These are phyloP conservation scores for Oryzias woworae DNA, from an alignment of 2,113 vertebrate genomes.

Conservation along the genomic window DNA sequence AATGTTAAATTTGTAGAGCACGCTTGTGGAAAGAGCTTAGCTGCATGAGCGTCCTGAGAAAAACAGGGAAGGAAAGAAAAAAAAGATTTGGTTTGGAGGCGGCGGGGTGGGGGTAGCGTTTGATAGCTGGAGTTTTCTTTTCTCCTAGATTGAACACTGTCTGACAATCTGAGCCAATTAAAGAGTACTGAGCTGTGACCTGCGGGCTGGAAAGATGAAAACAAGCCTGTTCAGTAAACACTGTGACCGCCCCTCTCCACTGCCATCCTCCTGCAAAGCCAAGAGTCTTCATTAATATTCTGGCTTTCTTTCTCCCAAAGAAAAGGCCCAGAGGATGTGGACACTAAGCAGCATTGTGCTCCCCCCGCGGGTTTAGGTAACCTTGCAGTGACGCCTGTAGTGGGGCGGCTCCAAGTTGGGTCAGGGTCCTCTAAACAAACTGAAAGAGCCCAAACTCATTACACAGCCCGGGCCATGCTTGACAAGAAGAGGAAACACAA, in stretches of 20 bases:
- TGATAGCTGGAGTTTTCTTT: slow-evolving; percentile 74
- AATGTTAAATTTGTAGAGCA: slow-evolving; percentile 71
- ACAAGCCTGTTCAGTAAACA: slow-evolving; percentile 70
- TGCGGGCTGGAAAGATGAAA: slow-evolving; percentile 61
- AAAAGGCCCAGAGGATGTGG: slow-evolving; percentile 54
- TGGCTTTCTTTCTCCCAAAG: slow-evolving; percentile 56
- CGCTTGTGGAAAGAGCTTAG: slow-evolving; percentile 59
- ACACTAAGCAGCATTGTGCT: slow-evolving; percentile 72
- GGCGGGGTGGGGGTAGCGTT: slow-evolving; percentile 44
- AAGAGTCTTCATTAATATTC: slow-evolving; percentile 76
- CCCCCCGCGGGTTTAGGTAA: slow-evolving; percentile 70
- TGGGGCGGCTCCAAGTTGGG: slow-evolving; percentile 74
- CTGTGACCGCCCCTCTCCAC: slow-evolving; percentile 57
- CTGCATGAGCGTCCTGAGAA: slow-evolving; percentile 56
- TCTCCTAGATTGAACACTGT: slow-evolving; percentile 68
- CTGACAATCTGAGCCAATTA: slow-evolving; percentile 83
- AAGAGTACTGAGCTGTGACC: slow-evolving; percentile 74
- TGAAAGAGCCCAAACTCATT: slow-evolving; percentile 85
- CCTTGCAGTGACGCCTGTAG: slow-evolving; percentile 75
- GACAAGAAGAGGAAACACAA: slow-evolving; percentile 83
- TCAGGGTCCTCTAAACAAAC: slow-evolving; percentile 79
- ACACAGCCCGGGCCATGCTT: slow-evolving; percentile 80
- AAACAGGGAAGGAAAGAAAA: slow-evolving; percentile 13
- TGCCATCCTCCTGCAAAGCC: slow-evolving; percentile 59
- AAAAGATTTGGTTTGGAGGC: slow-evolving; percentile 37